Evolutionary conservation across 2,888 invertebrate genomes (phyloP).

Genomic region (Parnassius mnemosyne): DNA sequence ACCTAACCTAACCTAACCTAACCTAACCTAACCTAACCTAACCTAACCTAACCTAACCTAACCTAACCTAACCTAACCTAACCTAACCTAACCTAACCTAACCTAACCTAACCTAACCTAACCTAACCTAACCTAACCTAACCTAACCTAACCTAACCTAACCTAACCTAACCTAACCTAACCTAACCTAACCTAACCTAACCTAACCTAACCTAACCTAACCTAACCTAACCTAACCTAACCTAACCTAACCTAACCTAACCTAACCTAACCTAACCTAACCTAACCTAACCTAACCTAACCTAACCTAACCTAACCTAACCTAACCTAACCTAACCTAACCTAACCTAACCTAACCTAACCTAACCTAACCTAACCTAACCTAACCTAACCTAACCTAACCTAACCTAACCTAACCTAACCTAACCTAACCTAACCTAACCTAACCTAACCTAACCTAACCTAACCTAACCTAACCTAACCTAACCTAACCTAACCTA

Average conservation of each 20-base stretch:
- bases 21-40: background rate
- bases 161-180: conserved; percentile 37
- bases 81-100: background rate
- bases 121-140: conserved; percentile 36
- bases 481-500: conserved; percentile 28
- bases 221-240: conserved; percentile 36
- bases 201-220: conserved; percentile 35
- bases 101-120: conserved; percentile 31
- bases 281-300: conserved; percentile 29
- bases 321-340: conserved; percentile 32
- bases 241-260: conserved; percentile 34
- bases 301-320: conserved; percentile 33
- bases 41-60: background rate
- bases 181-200: conserved; percentile 34
- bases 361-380: conserved; percentile 35
- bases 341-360: conserved; percentile 18
- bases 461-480: conserved; percentile 31
- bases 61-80: background rate
- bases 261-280: conserved; percentile 34
- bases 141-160: conserved; percentile 36
- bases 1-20: background rate
- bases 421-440: conserved; percentile 39
- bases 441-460: conserved; percentile 39
- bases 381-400: conserved; percentile 32
- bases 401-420: conserved; percentile 34